Evolutionary conservation across 2,888 invertebrate species (phyloP), one percentile per base, ranked within the genome.

Genomic region (Parelbella ahira): DNA sequence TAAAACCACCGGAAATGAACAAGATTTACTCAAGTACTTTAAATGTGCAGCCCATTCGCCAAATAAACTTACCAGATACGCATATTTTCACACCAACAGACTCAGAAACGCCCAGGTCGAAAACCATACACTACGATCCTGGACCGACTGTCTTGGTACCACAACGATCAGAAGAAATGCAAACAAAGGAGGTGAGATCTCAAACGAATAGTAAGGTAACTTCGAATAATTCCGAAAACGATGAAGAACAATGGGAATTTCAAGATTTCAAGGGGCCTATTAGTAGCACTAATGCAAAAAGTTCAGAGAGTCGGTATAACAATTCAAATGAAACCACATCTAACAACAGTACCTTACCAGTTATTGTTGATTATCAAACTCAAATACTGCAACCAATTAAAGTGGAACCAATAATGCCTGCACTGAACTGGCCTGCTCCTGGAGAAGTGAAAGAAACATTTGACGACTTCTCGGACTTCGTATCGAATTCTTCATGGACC

Each of bases 41-140:
- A 37, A 73, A 66, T 53, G 71, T 86, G 13, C 87, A 88, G 55
- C 83, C 83, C 23, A 52, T 86, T 44, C 56, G 88, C 30, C 88
- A 88, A 60, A 88, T 88, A 34, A 88, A 65, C 53, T 63, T 88
- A 45, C 88, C 88, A 4, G 88, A 88, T 46, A 88, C 88, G 11
- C 88, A 88, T 56, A 88, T 88, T 37, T 88, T 86, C 53, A 88
- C 88, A 39, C 88, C 88, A 2, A 84, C 84, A 13, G 84, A 88
- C 57, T 88, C 88, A 0, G 86, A 88, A 64, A 86, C 78, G 38
- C 88, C 88, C 15, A 73, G 86, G 48, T 88, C 88, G 15, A 88
- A 86, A 66, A 88, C 87, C 9, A 88, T 88, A 34, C 88, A 88
- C 55, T 87, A 88, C 48, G 73, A 79, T 47, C 68, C 50, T 34